These are phyloP conservation scores for Carterocephalus palaemon DNA, from an alignment of 2,888 invertebrate species.

Conservation along the genomic window DNA sequence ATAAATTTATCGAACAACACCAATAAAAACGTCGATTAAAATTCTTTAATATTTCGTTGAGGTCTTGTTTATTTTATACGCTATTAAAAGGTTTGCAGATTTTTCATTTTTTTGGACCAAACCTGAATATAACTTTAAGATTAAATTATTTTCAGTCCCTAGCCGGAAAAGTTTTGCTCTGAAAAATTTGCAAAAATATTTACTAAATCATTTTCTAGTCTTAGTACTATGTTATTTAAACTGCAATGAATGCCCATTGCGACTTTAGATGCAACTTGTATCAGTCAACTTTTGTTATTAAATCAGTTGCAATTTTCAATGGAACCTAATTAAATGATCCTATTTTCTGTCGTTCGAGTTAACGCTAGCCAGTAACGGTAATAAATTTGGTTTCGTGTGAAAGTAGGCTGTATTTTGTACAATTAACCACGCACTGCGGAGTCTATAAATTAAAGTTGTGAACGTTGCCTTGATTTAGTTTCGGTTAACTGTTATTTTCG, in stretches of 20 bases:
- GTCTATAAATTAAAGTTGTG: slow-evolving; percentile 11
- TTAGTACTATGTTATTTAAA: too few species aligned
- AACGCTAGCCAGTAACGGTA: slow-evolving; percentile 1
- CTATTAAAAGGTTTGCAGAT: slow-evolving; percentile 1
- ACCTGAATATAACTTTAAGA: neutral
- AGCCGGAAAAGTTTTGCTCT: neutral
- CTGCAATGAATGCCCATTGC: too few species aligned
- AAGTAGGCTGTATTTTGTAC: slow-evolving; percentile 9
- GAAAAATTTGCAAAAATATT: too few species aligned
- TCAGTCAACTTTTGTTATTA: too few species aligned
- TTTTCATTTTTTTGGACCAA: slow-evolving; percentile 4
- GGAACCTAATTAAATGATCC: slow-evolving; percentile 6
- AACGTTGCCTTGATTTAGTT: neutral
- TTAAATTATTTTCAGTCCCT: neutral
- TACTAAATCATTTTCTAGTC: too few species aligned
- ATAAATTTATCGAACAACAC: slow-evolving; percentile 25
- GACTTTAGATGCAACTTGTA: too few species aligned
- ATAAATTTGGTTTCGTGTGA: slow-evolving; percentile 13
- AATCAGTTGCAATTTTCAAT: neutral
- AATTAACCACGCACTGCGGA: slow-evolving; percentile 13
- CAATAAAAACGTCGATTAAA: slow-evolving; percentile 14
- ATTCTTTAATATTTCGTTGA: slow-evolving; percentile 3
- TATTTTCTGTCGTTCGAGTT: slow-evolving; percentile 4
- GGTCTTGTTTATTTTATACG: slow-evolving; percentile 2
- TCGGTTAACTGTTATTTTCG: too few species aligned